A percentile compares a stretch with the other conserved stretches of the same genome.
Conservation (phyloP, 2,113 vertebrate genomes). For the Nothobranchius kuhntae region DNA sequence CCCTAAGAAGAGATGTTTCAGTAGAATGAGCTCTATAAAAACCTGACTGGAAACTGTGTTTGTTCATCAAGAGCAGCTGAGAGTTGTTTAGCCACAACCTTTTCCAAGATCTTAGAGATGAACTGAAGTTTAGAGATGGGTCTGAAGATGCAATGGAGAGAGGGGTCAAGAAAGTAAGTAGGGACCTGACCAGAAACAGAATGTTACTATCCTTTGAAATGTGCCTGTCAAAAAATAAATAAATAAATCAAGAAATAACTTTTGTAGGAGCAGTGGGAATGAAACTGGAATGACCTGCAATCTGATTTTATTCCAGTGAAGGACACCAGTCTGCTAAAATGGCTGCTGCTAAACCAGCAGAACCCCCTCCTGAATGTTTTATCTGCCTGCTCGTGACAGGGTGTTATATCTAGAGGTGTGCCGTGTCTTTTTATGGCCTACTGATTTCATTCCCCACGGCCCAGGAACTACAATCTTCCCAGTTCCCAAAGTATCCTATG, state of each 20-base stretch:
- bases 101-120: too few species aligned
- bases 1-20: too few species aligned
- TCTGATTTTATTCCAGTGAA: slow-evolving; percentile 24
- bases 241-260: slow-evolving; percentile 22
- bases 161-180: too few species aligned
- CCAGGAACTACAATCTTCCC: slow-evolving; percentile 8
- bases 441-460: slow-evolving; percentile 38
- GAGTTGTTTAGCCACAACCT: too few species aligned
- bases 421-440: slow-evolving; percentile 39
- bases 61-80: too few species aligned
- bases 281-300: slow-evolving; percentile 22
- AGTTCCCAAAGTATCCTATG: slow-evolving; percentile 6
- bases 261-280: slow-evolving; percentile 18
- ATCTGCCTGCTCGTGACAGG: slow-evolving; percentile 37
- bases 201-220: slow-evolving; percentile 13
- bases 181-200: background rate
- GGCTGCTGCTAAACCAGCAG: slow-evolving; percentile 32
- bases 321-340: slow-evolving; percentile 26
- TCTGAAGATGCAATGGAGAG: too few species aligned
- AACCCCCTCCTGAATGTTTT: slow-evolving; percentile 50
- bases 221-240: slow-evolving; percentile 32
- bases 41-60: too few species aligned
- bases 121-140: too few species aligned
- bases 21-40: too few species aligned
- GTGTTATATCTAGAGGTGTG: slow-evolving; percentile 34